Evolutionary conservation across 2,888 invertebrate genomes (phyloP), one percentile per base, ranked within the genome.

Genomic region (Epinotia bilunana): DNA sequence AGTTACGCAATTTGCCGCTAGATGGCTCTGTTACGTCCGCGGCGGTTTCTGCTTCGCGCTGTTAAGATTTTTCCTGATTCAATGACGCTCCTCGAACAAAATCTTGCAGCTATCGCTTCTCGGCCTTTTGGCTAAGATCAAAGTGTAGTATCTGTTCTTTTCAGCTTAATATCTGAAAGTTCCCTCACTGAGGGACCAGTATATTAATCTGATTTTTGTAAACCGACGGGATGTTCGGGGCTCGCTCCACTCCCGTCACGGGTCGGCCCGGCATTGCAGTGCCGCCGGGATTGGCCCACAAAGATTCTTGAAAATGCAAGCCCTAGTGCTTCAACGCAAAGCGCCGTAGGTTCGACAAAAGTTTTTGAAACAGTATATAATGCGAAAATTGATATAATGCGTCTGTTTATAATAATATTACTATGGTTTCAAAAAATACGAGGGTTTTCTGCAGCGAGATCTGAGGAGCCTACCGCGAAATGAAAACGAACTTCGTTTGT

Each of bases 111-210:
- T 63, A 63, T 63, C 63, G 63, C 77, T 77, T 77, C 77, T 77
- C 77, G 77, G 77, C 77, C 77, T 77, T 72, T 77, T 74, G 77
- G 77, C 77, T 74, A 77, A 77, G 77, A 77, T 77, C 76, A 76
- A 76, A 76, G 73, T 76, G 76, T 76, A 76, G 76, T 77, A 77
- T 77, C 77, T 77, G 77, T 77, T 77, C 77, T 77, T 77, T 77
- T 77, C 77, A 77, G 77, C 77, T 77, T 77, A 74, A 77, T 77
- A 74, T 77, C 77, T 77, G 77, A 77, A 77, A 77, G 77, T 75
- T 75, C 75, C 75, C 74, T 65, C 77, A 77, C 61, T 65, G 77
- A 70, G 77, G 75, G 77, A 77, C 77, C 77, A 77, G 77, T 75
- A 77, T 77, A 77, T 75, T 77, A 77, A 77, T 73, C 77, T 77